Conservation (phyloP, 2,113 vertebrate species). For the Psittacula cyanocephala region DNA sequence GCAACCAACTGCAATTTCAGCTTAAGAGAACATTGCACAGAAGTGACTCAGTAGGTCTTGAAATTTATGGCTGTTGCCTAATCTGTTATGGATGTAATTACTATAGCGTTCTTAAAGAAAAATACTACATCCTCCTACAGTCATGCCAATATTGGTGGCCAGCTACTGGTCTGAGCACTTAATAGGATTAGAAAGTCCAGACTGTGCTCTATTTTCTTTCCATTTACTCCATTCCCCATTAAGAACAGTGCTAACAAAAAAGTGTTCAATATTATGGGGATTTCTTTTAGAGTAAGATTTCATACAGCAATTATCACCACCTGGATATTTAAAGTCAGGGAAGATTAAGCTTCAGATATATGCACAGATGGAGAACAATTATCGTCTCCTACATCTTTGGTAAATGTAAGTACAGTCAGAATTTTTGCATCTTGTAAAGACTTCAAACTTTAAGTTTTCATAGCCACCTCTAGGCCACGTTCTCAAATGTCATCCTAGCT, state of each 20-base stretch:
- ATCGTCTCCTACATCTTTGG: neutral
- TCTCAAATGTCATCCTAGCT: neutral
- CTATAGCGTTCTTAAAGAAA: neutral
- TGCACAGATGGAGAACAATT: neutral
- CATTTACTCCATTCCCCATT: neutral
- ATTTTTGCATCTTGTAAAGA: neutral
- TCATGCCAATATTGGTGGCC: neutral
- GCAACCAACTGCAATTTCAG: neutral
- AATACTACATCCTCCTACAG: neutral
- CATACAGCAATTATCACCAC: neutral
- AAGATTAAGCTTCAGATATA: neutral
- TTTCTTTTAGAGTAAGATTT: neutral
- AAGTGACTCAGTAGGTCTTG: neutral
- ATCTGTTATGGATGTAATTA: neutral
- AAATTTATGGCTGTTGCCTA: neutral
- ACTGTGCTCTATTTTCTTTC: neutral
- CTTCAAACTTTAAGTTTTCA: neutral
- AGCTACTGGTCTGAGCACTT: neutral
- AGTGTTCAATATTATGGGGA: fast-evolving
- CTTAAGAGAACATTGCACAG: neutral
- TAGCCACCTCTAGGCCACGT: neutral
- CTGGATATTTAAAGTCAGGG: neutral
- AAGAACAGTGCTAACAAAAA: neutral
- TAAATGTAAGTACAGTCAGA: neutral
- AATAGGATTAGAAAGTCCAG: neutral